phyloP scores from a whole-genome alignment of 2,888 invertebrate species.

The Drosophila subsilvestris region DNA sequence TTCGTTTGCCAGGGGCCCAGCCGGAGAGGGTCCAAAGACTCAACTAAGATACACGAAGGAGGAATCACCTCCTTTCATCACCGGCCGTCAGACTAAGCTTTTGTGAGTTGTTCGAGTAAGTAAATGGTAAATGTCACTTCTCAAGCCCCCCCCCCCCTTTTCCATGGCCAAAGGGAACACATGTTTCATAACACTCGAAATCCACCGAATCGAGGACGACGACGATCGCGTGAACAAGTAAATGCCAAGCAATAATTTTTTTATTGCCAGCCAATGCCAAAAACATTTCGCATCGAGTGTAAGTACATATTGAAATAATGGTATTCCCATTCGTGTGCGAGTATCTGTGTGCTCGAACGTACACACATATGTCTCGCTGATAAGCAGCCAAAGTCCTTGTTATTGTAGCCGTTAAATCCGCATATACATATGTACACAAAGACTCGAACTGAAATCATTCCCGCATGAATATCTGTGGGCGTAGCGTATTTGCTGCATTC shows the following conservation, averaged over 20 bases:
- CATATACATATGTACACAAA: slow-evolving; percentile 21
- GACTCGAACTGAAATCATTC: slow-evolving; percentile 18
- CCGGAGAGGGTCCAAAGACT: background rate
- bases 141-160: background rate
- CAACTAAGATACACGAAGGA: background rate
- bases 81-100: background rate
- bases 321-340: slow-evolving; percentile 31
- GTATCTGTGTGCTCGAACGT: slow-evolving; percentile 18
- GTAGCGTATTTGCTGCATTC: slow-evolving; percentile 44
- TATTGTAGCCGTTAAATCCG: slow-evolving; percentile 66
- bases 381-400: slow-evolving; percentile 64
- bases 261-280: slow-evolving; percentile 57
- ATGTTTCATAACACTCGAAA: slow-evolving; percentile 69
- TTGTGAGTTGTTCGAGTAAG: background rate
- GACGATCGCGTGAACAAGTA: slow-evolving; percentile 52
- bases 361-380: slow-evolving; percentile 42
- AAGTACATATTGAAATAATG: slow-evolving; percentile 63
- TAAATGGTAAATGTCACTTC: slow-evolving; percentile 2
- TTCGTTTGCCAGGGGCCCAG: slow-evolving; percentile 11
- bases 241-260: slow-evolving; percentile 68
- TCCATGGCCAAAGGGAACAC: slow-evolving; percentile 51
- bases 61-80: background rate
- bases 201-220: slow-evolving; percentile 39
- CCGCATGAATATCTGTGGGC: slow-evolving; percentile 27
- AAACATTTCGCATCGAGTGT: slow-evolving; percentile 64